phyloP scores from a whole-genome alignment of 2,113 vertebrate genomes.

The Rhea pennata region DNA sequence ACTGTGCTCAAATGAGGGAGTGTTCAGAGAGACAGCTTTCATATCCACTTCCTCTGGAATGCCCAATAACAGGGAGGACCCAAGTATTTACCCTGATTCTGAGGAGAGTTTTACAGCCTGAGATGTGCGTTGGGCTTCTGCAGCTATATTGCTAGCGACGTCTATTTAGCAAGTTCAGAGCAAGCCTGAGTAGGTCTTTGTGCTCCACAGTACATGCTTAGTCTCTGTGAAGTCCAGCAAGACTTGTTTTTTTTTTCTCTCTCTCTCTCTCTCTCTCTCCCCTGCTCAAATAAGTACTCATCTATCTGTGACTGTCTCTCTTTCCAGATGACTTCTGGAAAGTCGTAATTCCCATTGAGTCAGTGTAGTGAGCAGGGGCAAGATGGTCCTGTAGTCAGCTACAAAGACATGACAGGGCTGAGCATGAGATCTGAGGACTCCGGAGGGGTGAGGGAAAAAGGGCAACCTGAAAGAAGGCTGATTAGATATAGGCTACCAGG shows the following conservation, averaged over 20 bases:
- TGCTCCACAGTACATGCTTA: background rate
- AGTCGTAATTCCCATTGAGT: background rate
- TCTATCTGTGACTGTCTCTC: background rate
- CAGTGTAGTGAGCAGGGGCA: background rate
- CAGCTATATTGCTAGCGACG: background rate
- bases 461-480: background rate
- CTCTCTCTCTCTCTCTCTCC: background rate
- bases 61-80: background rate
- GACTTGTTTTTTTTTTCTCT: background rate
- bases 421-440: background rate
- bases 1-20: background rate
- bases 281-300: background rate
- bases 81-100: background rate
- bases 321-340: background rate
- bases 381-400: background rate
- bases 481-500: background rate
- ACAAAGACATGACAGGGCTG: accelerated
- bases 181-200: background rate
- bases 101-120: background rate
- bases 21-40: background rate
- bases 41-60: background rate
- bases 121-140: background rate
- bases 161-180: background rate
- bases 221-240: background rate
- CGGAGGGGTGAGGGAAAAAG: background rate